phyloP scores from a whole-genome alignment of 2,888 invertebrate genomes.

The Unio delphinus region DNA sequence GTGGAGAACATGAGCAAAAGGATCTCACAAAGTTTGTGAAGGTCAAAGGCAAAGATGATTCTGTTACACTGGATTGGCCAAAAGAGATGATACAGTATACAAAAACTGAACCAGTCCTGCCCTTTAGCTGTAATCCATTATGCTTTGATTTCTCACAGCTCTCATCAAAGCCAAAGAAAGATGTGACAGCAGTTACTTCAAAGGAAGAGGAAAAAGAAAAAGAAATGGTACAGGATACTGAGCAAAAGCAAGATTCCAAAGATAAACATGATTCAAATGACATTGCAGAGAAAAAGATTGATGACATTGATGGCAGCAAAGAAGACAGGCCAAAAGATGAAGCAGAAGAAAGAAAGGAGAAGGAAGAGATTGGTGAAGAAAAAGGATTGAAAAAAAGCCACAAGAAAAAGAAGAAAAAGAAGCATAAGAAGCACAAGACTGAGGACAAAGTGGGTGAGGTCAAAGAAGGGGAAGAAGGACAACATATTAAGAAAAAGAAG shows the following conservation, averaged over 20 bases:
- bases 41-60: slow-evolving; percentile 59
- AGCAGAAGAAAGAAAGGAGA: slow-evolving; percentile 14
- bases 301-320: slow-evolving; percentile 18
- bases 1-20: slow-evolving; percentile 5
- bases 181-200: slow-evolving; percentile 8
- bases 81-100: slow-evolving; percentile 66
- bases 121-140: slow-evolving; percentile 67
- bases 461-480: slow-evolving; percentile 14
- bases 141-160: slow-evolving; percentile 64
- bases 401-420: slow-evolving; percentile 31
- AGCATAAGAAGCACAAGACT: slow-evolving; percentile 19
- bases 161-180: slow-evolving; percentile 27
- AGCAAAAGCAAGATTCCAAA: slow-evolving; percentile 26
- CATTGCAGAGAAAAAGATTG: slow-evolving; percentile 17
- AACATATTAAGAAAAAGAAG: slow-evolving; percentile 41
- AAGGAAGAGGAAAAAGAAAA: slow-evolving; percentile 20
- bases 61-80: slow-evolving; percentile 61
- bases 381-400: slow-evolving; percentile 22
- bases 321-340: slow-evolving; percentile 7
- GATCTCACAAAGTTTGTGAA: slow-evolving; percentile 41
- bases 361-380: slow-evolving; percentile 13
- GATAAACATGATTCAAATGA: slow-evolving; percentile 27
- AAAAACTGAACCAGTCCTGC: slow-evolving; percentile 51
- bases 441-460: slow-evolving; percentile 19
- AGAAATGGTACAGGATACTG: slow-evolving; percentile 15